phyloP scores from a whole-genome alignment of 2,797 vertebrate species.

The Ctenosaura bakeri region DNA sequence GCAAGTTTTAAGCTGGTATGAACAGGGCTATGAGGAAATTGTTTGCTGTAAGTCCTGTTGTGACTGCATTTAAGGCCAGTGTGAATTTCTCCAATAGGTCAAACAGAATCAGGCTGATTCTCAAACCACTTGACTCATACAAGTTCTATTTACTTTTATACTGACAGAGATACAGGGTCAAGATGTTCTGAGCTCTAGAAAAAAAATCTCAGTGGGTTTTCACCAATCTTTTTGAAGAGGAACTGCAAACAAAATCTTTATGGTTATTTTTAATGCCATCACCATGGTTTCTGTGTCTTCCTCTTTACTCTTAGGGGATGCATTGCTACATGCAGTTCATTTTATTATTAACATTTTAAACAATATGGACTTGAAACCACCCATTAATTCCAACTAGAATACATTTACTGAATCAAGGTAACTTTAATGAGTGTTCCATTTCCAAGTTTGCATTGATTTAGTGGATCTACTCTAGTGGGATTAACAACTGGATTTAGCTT shows the following conservation, averaged over 20 bases:
- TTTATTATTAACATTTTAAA: not conserved
- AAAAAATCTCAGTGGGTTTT: not conserved
- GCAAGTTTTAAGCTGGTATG: not conserved
- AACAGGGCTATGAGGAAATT: too few species aligned
- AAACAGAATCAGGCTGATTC: not conserved
- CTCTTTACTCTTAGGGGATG: conserved; percentile 11
- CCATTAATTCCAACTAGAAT: too few species aligned
- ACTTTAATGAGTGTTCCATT: too few species aligned
- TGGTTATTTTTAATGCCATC: conserved; percentile 47
- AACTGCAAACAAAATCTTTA: conserved; percentile 49
- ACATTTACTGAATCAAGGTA: too few species aligned
- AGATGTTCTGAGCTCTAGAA: not conserved
- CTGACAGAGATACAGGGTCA: not conserved
- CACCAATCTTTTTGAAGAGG: conserved; percentile 32
- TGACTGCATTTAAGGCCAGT: not conserved
- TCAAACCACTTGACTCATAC: not conserved
- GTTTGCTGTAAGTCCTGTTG: not conserved
- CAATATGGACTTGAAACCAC: too few species aligned
- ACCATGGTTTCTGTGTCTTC: conserved; percentile 39
- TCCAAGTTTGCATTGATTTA: too few species aligned
- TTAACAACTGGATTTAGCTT: too few species aligned
- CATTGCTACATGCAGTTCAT: not conserved
- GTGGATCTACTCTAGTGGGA: too few species aligned
- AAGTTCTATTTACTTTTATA: not conserved
- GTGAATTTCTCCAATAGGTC: not conserved